Evolutionary conservation across 2,888 invertebrate species (phyloP).

Genomic region (Andrena trimmerana): DNA sequence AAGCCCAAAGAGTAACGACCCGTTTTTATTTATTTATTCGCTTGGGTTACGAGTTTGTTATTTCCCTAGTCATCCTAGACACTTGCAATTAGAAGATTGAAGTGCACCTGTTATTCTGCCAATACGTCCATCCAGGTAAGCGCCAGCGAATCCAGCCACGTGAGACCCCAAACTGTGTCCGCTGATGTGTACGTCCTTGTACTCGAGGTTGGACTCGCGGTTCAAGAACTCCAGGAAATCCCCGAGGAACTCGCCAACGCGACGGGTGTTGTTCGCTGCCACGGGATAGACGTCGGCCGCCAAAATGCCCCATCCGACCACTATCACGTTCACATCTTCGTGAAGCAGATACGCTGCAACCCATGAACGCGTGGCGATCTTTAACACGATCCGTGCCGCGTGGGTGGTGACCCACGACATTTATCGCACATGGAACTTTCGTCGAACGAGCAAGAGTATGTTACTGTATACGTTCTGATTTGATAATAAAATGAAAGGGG

Average conservation of each 20-base stretch:
- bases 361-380: background rate
- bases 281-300: conserved; percentile 76
- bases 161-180: conserved; percentile 78
- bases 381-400: background rate
- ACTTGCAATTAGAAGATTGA: background rate
- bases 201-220: conserved; percentile 79
- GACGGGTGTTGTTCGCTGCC: conserved; percentile 78
- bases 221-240: conserved; percentile 77
- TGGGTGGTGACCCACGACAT: background rate
- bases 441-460: no score
- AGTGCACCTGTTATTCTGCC: conserved; percentile 76
- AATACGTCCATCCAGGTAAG: conserved; percentile 73
- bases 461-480: no score
- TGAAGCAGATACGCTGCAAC: conserved; percentile 77
- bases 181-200: conserved; percentile 77
- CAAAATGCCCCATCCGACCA: conserved; percentile 79
- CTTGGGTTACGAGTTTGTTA: background rate
- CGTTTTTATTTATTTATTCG: background rate
- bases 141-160: conserved; percentile 77
- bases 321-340: conserved; percentile 80
- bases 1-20: no score
- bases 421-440: no score
- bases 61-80: no score
- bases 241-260: conserved; percentile 78
- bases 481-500: no score